Evolutionary conservation across 37 sponge, comb jelly and placozoan genomes (phyloP).

Genomic region (Diacarnus erythraeanus): DNA sequence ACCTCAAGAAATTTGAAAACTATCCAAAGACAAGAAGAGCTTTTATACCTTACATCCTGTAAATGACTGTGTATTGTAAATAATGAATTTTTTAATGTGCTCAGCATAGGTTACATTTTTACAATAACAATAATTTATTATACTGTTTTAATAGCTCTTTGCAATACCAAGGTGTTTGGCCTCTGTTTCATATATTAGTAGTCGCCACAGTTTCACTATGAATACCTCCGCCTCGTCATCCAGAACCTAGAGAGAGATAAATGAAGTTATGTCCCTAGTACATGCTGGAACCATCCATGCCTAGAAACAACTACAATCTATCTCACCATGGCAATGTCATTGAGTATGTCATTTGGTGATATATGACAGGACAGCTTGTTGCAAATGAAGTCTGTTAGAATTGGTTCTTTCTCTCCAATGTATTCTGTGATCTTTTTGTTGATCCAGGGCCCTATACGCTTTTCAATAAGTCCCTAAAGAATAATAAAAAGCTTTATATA

Average conservation of each 20-base stretch:
- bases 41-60: slow-evolving; percentile 72
- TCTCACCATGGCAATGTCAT: slow-evolving; percentile 86
- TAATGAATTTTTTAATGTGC: not conserved
- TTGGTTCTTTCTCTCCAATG: slow-evolving; percentile 95
- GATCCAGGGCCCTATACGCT: slow-evolving; percentile 92
- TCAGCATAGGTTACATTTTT: not conserved
- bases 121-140: not conserved
- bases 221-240: slow-evolving; percentile 98
- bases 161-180: slow-evolving; percentile 90
- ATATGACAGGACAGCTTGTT: slow-evolving; percentile 80
- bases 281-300: not conserved
- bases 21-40: slow-evolving; percentile 87
- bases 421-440: slow-evolving; percentile 98
- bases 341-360: slow-evolving; percentile 55
- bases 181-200: slow-evolving; percentile 97
- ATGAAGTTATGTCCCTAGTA: not conserved
- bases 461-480: slow-evolving; percentile 82
- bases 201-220: slow-evolving; percentile 94
- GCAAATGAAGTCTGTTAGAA: slow-evolving; percentile 92
- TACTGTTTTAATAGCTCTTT: slow-evolving; percentile 52
- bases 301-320: not conserved
- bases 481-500: too few relatives aligned
- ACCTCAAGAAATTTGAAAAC: slow-evolving; percentile 85
- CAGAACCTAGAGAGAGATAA: slow-evolving; percentile 70
- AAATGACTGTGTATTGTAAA: not conserved